A percentile compares a stretch with the other conserved stretches of the same genome.
These are phyloP conservation scores for Galeopsomyia nigrocyanea DNA, from an alignment of 2,888 invertebrate species.

Conservation along the genomic window DNA sequence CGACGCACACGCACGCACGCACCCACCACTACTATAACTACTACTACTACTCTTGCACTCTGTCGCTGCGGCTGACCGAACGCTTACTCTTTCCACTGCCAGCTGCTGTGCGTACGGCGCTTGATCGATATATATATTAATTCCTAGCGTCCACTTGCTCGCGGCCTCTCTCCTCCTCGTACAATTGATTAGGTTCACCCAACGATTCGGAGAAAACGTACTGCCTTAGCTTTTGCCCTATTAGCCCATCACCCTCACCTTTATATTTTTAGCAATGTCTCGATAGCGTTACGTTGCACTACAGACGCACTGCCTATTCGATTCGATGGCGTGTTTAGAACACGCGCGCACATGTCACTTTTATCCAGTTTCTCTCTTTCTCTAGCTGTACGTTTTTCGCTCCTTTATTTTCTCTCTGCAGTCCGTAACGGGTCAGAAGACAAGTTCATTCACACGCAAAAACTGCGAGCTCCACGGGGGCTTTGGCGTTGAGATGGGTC, in stretches of 20 bases:
- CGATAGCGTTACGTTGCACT: no score
- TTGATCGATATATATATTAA: no score
- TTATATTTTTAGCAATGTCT: not conserved
- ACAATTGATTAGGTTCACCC: no score
- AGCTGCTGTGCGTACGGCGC: no score
- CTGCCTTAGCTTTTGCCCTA: not conserved
- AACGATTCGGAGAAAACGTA: no score
- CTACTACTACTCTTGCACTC: constrained; percentile 1
- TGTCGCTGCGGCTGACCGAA: not conserved
- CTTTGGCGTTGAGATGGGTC: constrained; percentile 8
- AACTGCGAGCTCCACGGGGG: constrained; percentile 5
- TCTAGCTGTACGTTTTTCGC: not conserved
- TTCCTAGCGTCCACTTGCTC: no score
- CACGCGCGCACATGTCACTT: no score
- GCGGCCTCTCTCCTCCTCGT: no score
- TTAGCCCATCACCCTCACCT: not conserved
- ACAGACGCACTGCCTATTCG: no score
- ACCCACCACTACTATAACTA: constrained; percentile 15
- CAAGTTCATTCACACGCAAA: constrained; percentile 12
- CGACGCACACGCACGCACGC: constrained; percentile 22
- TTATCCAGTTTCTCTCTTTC: no score
- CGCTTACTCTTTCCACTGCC: not conserved
- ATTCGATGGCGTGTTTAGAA: no score
- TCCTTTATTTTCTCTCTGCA: not conserved
- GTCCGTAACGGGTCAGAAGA: not conserved